Evolutionary conservation across 2,888 invertebrate genomes (phyloP).

Genomic region (Lithophane leautieri): DNA sequence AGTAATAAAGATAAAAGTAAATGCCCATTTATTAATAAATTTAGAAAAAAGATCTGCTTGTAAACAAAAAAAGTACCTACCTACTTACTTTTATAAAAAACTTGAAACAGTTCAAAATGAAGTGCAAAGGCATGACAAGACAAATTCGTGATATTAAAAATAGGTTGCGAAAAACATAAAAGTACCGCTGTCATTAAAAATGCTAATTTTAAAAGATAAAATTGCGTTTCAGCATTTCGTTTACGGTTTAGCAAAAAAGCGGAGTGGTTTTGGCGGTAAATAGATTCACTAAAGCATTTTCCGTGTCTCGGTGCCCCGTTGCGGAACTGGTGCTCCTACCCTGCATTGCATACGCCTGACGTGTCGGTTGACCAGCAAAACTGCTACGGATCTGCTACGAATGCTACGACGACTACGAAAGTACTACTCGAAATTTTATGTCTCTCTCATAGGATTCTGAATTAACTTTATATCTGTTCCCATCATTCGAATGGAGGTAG

Average conservation of each 20-base stretch:
- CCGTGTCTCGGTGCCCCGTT: conserved; percentile 79
- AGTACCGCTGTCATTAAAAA: conserved; percentile 48
- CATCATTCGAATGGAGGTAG: conserved; percentile 8
- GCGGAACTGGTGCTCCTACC: conserved; percentile 62
- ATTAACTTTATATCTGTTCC: conserved; percentile 30
- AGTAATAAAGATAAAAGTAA: conserved; percentile 19
- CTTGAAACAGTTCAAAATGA: conserved; percentile 18
- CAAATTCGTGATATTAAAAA: conserved; percentile 51
- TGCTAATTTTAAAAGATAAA: conserved; percentile 69
- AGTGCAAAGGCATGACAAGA: conserved; percentile 27
- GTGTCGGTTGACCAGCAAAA: conserved; percentile 63
- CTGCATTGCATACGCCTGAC: conserved; percentile 56
- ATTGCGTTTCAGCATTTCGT: conserved; percentile 70
- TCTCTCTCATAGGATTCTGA: conserved; percentile 26
- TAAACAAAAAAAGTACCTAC: neutral
- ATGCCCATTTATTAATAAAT: neutral
- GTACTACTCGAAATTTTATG: conserved; percentile 25
- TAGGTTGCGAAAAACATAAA: conserved; percentile 35
- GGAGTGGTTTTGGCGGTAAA: conserved; percentile 82
- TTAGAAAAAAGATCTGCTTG: neutral
- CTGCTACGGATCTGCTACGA: conserved; percentile 53
- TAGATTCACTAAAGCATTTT: conserved; percentile 87
- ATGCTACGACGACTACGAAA: conserved; percentile 36
- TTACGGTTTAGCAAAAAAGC: conserved; percentile 74
- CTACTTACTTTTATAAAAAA: neutral